Percentiles rank a stretch among this genome's conserved stretches.
Conservation (phyloP, 2,113 vertebrate genomes). For the Apeltes quadracus region DNA sequence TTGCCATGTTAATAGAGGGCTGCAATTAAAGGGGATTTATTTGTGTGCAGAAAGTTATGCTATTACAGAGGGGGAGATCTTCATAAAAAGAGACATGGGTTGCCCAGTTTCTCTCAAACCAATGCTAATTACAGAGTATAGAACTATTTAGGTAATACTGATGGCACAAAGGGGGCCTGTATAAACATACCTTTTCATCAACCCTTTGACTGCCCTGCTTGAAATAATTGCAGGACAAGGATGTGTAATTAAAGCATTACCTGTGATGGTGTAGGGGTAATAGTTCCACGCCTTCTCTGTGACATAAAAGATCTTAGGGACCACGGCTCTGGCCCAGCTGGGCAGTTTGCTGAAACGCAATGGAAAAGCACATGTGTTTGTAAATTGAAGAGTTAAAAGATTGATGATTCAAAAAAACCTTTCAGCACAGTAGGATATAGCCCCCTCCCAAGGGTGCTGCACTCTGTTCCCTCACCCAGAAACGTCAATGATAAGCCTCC, state of each 20-base stretch:
- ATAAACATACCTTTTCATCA: not conserved
- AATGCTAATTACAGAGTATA: not conserved
- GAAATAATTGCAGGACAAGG: not conserved
- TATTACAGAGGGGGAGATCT: not conserved
- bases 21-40: constrained; percentile 2
- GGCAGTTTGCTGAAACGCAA: constrained; percentile 88
- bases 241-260: constrained; percentile 34
- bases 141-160: not conserved
- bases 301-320: constrained; percentile 95
- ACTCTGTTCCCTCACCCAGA: constrained; percentile 26
- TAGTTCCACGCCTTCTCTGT: constrained; percentile 98
- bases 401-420: not conserved
- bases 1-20: not conserved
- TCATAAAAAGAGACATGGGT: not conserved
- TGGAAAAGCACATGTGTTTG: constrained; percentile 24
- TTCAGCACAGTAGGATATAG: not conserved
- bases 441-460: not conserved
- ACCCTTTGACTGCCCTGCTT: not conserved
- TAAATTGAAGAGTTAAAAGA: not conserved
- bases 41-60: not conserved
- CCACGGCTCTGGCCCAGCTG: constrained; percentile 93
- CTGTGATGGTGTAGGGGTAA: constrained; percentile 86
- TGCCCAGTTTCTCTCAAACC: not conserved
- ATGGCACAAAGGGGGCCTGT: not conserved
- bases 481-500: constrained; percentile 35